Evolutionary conservation across 2,888 invertebrate genomes (phyloP).

Genomic region (Hartigia nigra): DNA sequence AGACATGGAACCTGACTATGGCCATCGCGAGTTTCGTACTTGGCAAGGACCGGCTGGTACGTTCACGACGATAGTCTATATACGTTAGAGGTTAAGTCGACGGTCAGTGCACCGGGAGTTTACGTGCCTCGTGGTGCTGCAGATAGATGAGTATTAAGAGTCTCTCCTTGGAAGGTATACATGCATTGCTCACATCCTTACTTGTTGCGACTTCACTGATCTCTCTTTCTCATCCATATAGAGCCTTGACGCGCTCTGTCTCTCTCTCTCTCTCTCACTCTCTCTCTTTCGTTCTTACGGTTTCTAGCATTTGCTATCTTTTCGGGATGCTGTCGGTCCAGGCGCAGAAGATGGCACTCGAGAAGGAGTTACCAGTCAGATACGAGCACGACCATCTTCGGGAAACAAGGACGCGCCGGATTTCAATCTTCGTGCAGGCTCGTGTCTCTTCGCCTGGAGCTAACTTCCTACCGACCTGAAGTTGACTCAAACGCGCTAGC

Average conservation of each 20-base stretch:
- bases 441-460: slow-evolving; percentile 33
- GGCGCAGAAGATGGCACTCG: not conserved
- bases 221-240: not conserved
- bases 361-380: slow-evolving; percentile 24
- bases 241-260: not conserved
- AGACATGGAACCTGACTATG: slow-evolving; percentile 47
- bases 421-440: slow-evolving; percentile 33
- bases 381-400: slow-evolving; percentile 34
- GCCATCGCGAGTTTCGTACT: slow-evolving; percentile 54
- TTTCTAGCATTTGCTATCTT: not conserved
- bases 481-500: not conserved
- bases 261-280: not conserved
- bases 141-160: not conserved
- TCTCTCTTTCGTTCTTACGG: not conserved
- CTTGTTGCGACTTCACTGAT: not conserved
- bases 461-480: not conserved
- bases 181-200: not conserved
- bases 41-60: slow-evolving; percentile 51
- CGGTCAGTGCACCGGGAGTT: slow-evolving; percentile 53
- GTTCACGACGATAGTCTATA: slow-evolving; percentile 18
- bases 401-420: slow-evolving; percentile 40
- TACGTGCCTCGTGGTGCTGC: not conserved
- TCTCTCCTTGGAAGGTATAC: not conserved
- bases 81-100: slow-evolving; percentile 29
- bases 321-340: not conserved